These are phyloP conservation scores for Nemapogon koenigi DNA, from an alignment of 2,888 invertebrate genomes.

Conservation along the genomic window DNA sequence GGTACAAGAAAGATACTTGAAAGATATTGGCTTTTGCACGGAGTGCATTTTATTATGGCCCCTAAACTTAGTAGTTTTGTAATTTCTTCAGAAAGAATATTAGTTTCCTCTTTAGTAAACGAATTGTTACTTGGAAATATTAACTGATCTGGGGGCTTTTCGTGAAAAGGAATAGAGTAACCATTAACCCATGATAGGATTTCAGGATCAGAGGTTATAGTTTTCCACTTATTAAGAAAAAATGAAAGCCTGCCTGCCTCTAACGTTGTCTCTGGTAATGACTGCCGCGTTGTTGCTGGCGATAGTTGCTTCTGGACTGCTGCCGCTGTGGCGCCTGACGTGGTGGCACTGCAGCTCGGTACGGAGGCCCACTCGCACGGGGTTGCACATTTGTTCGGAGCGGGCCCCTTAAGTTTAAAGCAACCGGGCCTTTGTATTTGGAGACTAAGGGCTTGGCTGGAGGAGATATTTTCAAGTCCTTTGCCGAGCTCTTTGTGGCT, in stretches of 20 bases:
- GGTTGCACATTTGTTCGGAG: no score
- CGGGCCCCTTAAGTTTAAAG: no score
- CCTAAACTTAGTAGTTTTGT: neutral
- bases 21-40: conserved; percentile 1
- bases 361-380: no score
- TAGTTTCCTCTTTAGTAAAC: neutral
- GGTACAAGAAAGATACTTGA: conserved; percentile 8
- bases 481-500: no score
- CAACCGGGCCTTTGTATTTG: no score
- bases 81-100: neutral
- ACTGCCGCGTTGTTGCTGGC: no score
- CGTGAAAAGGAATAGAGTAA: neutral
- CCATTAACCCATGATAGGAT: neutral
- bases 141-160: neutral
- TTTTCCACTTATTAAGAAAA: neutral
- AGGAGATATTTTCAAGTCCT: no score
- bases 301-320: no score
- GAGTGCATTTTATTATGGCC: neutral
- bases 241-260: conserved; percentile 1
- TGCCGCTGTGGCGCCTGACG: neutral
- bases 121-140: neutral
- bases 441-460: no score
- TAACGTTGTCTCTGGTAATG: no score
- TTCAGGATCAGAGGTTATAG: neutral
- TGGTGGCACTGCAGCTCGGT: no score